Conservation (phyloP, 2,113 vertebrate genomes). For the Sinocyclocheilus rhinocerous region DNA sequence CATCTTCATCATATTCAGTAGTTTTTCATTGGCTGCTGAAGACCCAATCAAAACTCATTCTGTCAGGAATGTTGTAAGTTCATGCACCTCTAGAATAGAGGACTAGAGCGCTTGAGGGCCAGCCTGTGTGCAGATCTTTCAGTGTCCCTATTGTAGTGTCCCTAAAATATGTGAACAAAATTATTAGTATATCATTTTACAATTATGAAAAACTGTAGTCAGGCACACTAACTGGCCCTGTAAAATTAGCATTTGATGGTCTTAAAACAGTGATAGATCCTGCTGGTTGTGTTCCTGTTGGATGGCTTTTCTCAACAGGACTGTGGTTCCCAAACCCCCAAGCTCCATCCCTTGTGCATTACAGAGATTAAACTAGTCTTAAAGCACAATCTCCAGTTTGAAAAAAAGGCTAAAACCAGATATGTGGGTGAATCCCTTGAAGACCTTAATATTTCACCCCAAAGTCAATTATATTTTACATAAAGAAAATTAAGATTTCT, state of each 20-base stretch:
- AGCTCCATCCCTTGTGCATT: neutral
- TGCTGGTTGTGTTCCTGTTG: neutral
- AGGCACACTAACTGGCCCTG: neutral
- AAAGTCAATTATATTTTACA: neutral
- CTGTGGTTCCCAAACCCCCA: neutral
- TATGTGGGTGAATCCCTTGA: neutral
- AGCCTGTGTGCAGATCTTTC: neutral
- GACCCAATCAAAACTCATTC: slow-evolving; percentile 92
- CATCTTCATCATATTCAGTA: slow-evolving; percentile 96
- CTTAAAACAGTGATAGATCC: neutral
- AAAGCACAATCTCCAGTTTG: neutral
- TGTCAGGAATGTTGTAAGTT: slow-evolving; percentile 87
- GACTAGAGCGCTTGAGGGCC: neutral
- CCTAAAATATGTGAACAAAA: neutral
- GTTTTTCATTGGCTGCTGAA: slow-evolving; percentile 90
- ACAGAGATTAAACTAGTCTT: neutral
- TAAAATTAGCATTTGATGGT: neutral
- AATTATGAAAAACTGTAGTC: neutral
- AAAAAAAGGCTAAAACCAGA: neutral
- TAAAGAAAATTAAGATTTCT: neutral
- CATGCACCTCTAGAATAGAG: neutral
- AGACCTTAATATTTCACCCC: neutral
- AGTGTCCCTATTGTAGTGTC: neutral
- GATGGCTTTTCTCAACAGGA: neutral
- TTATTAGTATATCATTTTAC: neutral